Base-by-base conservation (phyloP, 2,888 invertebrate species). In the Lordiphosa fenestrarum region DNA sequence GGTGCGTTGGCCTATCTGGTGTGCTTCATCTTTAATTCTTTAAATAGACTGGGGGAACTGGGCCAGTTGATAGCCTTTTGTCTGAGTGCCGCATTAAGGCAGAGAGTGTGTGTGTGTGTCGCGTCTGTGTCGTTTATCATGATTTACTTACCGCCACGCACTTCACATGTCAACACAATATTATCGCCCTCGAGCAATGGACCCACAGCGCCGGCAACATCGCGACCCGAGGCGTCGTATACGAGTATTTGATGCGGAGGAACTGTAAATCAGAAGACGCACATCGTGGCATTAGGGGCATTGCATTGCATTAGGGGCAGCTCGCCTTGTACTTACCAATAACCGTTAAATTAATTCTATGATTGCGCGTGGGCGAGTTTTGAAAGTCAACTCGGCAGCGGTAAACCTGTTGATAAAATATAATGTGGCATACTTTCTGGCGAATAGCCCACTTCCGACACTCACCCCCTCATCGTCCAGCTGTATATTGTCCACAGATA, bases 341-440 rank as follows among this genome's bases (percentile, higher is more conserved):
- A 83, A 97, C 96, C 85, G 95, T 95, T 73, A 97, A 93, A 88
- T 95, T 94, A 89, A 96, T 95, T 86, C 95, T 94, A 89, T 95
- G 95, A 89, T 95, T 96, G 82, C 96, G 93, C 10, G 96, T 96
- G 30, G 96, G 96, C 6, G 96, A 95, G 86, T 95, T 95, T 83
- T 94, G 94, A 90, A 96, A 97, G 90, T 97, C 96, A 33, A 97
- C 96, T 66, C 97, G 91, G 89, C 97, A 97, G 73, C 96, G 91
- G 90, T 97, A 97, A 57, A 93, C 89, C 89, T 89, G 77, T 61
- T 66, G 59, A 74, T 56, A 66, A 66, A 53, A 54, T 59, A 55
- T 54, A 52, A 47, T 30, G 46, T 19, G 15, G 52, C 35, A 37
- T 39, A 55, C 40, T 67, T 55, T 37, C 25, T 41, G 51, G n/a